Conservation (phyloP, 2,888 invertebrate species). For the Synergus itoensis region DNA sequence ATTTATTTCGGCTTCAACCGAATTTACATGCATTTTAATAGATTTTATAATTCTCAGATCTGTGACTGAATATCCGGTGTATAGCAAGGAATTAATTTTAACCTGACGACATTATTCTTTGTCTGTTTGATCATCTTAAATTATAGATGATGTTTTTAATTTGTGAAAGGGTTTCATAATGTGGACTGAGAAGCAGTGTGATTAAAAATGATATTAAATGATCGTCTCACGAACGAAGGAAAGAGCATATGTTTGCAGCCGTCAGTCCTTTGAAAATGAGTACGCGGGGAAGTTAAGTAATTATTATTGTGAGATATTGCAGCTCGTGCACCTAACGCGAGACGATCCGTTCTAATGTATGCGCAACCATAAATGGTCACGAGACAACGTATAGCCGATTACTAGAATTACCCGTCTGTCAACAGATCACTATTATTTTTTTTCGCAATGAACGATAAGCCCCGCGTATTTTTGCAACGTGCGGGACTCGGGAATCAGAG, state of each 20-base stretch:
- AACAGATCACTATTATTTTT: conserved; percentile 40
- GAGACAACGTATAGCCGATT: conserved; percentile 34
- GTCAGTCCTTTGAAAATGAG: conserved; percentile 24
- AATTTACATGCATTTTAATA: neutral
- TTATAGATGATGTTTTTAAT: conserved; percentile 2
- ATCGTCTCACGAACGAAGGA: conserved; percentile 30
- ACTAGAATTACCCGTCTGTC: conserved; percentile 38
- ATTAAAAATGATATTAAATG: conserved; percentile 25
- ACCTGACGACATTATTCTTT: neutral
- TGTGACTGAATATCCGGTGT: neutral
- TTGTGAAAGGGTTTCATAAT: conserved; percentile 5
- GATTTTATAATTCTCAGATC: neutral
- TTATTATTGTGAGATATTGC: conserved; percentile 38
- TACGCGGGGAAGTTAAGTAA: conserved; percentile 38
- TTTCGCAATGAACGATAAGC: conserved; percentile 38
- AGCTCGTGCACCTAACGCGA: conserved; percentile 29
- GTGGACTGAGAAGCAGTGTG: conserved; percentile 6
- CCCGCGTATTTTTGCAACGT: conserved; percentile 34
- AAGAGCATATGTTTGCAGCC: conserved; percentile 18
- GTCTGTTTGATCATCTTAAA: neutral
- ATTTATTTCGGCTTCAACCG: conserved; percentile 1
- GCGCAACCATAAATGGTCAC: conserved; percentile 36
- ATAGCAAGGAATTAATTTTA: neutral
- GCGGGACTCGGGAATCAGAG: conserved; percentile 40
- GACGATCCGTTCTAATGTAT: conserved; percentile 35